These are phyloP conservation scores for Akabosia matsudoensis DNA, from an alignment of 1,140 invertebrate species.

Conservation along the genomic window DNA sequence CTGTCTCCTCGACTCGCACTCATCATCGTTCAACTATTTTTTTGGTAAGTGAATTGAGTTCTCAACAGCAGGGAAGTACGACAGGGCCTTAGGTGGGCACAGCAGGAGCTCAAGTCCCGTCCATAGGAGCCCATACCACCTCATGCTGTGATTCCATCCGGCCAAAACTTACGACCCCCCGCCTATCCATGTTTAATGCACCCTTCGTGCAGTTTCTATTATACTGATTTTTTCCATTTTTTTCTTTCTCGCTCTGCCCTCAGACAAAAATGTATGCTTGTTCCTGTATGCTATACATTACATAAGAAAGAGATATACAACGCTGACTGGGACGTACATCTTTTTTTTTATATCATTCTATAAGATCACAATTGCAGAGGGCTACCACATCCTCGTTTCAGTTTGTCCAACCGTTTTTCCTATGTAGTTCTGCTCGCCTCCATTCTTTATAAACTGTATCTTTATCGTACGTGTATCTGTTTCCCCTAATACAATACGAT, in stretches of 20 bases:
- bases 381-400: neutral
- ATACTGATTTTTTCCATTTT: slow-evolving; percentile 19
- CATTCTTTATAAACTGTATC: neutral
- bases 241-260: neutral
- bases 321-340: too few species aligned
- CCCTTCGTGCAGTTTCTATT: slow-evolving; percentile 33
- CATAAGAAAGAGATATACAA: too few species aligned
- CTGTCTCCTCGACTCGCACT: neutral
- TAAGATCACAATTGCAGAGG: slow-evolving; percentile 5
- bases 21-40: neutral
- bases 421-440: neutral
- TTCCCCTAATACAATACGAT: neutral
- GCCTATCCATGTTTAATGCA: slow-evolving; percentile 37
- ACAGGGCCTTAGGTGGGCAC: slow-evolving; percentile 43
- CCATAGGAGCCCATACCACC: slow-evolving; percentile 16
- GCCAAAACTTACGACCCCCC: slow-evolving; percentile 40
- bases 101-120: slow-evolving; percentile 31
- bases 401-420: neutral
- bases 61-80: slow-evolving; percentile 43
- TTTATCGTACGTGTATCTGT: neutral
- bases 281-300: too few species aligned
- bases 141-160: slow-evolving; percentile 40
- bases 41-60: slow-evolving; percentile 43
- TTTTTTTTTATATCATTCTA: neutral
- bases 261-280: neutral